A percentile compares a stretch with the other conserved stretches of the same genome.
phyloP scores from a whole-genome alignment of 2,888 invertebrate species.

The Hydrotaea diabolus region DNA sequence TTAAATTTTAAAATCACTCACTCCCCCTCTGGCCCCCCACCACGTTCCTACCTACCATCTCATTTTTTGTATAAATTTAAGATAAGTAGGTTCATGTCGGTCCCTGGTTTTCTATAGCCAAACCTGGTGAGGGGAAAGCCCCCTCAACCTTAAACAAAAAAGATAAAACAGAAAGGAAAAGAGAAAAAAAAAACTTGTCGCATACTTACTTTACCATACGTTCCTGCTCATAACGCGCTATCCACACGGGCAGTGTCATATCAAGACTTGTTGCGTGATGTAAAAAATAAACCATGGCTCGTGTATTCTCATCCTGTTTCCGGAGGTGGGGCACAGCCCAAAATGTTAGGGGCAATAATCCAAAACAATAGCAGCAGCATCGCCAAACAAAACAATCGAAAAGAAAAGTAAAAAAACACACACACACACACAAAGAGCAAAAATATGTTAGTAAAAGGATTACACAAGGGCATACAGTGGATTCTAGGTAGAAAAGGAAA shows the following conservation, averaged over 20 bases:
- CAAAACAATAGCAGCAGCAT: conserved; percentile 1
- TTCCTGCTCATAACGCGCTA: conserved; percentile 77
- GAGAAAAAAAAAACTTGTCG: not conserved
- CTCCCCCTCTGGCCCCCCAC: not conserved
- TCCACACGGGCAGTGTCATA: conserved; percentile 82
- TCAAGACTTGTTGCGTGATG: conserved; percentile 87
- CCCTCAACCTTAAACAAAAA: too few relatives aligned
- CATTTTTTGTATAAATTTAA: too few relatives aligned
- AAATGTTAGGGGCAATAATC: conserved; percentile 16
- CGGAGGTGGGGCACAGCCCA: not conserved
- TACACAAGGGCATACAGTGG: not conserved
- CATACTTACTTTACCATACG: conserved; percentile 78
- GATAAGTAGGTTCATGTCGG: too few relatives aligned
- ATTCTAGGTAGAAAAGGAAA: not conserved
- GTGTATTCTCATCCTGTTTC: conserved; percentile 86
- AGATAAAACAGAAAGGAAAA: not conserved
- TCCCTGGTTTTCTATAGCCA: too few relatives aligned
- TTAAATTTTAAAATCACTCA: not conserved
- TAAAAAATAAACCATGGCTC: conserved; percentile 88
- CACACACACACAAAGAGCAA: not conserved
- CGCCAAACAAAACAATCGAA: conserved; percentile 25
- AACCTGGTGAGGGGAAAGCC: too few relatives aligned
- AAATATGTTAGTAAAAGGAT: conserved; percentile 9
- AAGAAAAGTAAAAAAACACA: not conserved
- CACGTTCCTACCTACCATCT: too few relatives aligned